Evolutionary conservation across 2,888 invertebrate species (phyloP).

Genomic region (Torymus aiolomorphi): DNA sequence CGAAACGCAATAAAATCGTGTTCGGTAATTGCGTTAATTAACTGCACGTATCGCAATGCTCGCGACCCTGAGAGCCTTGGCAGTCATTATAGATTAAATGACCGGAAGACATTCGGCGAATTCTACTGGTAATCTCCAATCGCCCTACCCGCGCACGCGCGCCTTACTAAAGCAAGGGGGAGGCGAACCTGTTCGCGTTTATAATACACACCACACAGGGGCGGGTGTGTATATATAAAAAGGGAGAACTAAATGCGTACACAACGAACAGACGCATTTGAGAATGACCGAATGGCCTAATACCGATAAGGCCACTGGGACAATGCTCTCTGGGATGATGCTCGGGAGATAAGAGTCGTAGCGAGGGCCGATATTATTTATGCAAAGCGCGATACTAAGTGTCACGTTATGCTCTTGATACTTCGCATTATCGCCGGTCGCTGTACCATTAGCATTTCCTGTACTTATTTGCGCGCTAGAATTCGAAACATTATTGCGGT

Average conservation of each 20-base stretch:
- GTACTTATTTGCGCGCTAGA: no score
- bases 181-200: not conserved
- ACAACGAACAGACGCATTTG: not conserved
- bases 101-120: slow-evolving; percentile 70
- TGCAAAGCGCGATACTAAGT: no score
- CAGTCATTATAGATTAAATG: slow-evolving; percentile 63
- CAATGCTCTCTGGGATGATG: not conserved
- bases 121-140: slow-evolving; percentile 63
- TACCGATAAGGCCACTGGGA: slow-evolving; percentile 12
- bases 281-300: slow-evolving; percentile 43
- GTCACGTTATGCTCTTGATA: no score
- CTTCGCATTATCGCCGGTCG: no score
- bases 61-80: slow-evolving; percentile 60
- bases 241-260: slow-evolving; percentile 10
- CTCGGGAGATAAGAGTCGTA: no score
- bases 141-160: no score
- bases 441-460: no score
- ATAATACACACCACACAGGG: not conserved
- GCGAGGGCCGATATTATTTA: no score
- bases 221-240: slow-evolving; percentile 12
- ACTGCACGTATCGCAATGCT: not conserved
- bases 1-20: slow-evolving; percentile 5
- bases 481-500: no score
- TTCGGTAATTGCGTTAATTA: slow-evolving; percentile 46
- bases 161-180: slow-evolving; percentile 62